Evolutionary conservation across 1,140 invertebrate genomes (phyloP), one percentile per base, ranked within the genome.

Genomic region (Muscidifurax raptorellus): DNA sequence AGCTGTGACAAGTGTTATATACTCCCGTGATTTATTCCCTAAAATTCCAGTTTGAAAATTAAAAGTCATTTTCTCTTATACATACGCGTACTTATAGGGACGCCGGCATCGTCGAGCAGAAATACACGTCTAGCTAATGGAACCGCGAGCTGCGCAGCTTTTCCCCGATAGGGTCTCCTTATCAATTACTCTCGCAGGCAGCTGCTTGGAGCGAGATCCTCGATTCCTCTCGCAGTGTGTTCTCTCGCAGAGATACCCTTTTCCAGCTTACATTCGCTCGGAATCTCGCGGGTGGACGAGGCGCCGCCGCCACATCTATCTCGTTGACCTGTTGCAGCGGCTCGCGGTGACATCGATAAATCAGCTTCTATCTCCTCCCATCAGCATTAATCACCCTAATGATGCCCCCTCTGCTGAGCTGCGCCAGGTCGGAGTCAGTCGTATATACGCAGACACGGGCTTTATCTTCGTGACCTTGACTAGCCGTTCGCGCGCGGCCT

Each of bases 371-470:
- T 92, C 91, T 87, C 86, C 81, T 82, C 86, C 87, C 89, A 92
- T 92, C 92, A 89, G 90, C 92, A 93, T 93, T 93, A 92, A 93
- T 93, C 91, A 92, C 91, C 90, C 90, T 93, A 93, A 92, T 92
- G 91, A 92, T 91, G n/a, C 88, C 88, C 81, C 87, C 87, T 86
- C 87, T 59, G 18, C n/a, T 22, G 3, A n/a, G 52, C 52, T 59
- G 3, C 30, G 71, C 44, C 47, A 90, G 88, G 87, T 88, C 89
- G 88, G 82, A 88, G 89, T 88, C 88, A 89, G 89, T 90, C 89
- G 87, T 80, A 87, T 85, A 84, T 81, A 81, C 83, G 82, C 79
- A n/a, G n/a, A 27, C 85, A 69, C 86, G 89, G 87, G 84, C 86
- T 88, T 88, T 91, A 91, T 91, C 90, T 88, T 81, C 85, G 72